Conservation (phyloP, 1,140 invertebrate genomes). For the Anoplophora glabripennis region DNA sequence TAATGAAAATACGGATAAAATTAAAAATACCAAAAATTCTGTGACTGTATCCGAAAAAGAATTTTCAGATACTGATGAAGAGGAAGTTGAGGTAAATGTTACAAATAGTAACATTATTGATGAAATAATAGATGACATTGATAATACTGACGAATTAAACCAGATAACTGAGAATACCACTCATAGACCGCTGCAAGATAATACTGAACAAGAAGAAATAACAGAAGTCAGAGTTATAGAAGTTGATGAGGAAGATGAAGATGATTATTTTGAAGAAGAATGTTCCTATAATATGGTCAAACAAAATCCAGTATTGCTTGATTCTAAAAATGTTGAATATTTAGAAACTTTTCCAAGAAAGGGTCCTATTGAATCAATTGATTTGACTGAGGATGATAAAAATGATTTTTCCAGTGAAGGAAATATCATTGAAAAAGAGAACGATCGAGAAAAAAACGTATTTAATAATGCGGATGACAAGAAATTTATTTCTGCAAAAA, state of each 20-base stretch:
- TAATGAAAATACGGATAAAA: too few species aligned
- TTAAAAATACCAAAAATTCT: too few species aligned
- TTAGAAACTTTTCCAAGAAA: background rate
- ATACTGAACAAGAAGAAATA: conserved; percentile 10
- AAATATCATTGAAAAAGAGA: conserved; percentile 1
- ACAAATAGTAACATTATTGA: conserved; percentile 1
- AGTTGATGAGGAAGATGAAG: conserved; percentile 12
- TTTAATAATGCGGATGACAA: background rate
- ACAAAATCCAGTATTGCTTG: background rate
- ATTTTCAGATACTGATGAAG: conserved; percentile 11
- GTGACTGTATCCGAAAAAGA: too few species aligned
- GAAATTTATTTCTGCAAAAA: background rate
- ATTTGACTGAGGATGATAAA: background rate
- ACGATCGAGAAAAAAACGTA: background rate
- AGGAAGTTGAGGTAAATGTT: conserved; percentile 1
- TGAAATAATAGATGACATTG: conserved; percentile 12
- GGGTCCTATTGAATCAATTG: background rate
- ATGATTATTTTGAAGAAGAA: conserved; percentile 12
- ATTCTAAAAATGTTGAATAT: background rate
- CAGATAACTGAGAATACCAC: background rate
- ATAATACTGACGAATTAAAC: background rate
- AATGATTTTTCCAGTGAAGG: background rate
- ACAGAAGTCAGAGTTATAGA: conserved; percentile 22
- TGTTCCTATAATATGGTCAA: background rate
- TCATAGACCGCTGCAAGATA: background rate